These are phyloP conservation scores for Drosophila flavopinicola DNA, from an alignment of 2,888 invertebrate genomes.

Conservation along the genomic window DNA sequence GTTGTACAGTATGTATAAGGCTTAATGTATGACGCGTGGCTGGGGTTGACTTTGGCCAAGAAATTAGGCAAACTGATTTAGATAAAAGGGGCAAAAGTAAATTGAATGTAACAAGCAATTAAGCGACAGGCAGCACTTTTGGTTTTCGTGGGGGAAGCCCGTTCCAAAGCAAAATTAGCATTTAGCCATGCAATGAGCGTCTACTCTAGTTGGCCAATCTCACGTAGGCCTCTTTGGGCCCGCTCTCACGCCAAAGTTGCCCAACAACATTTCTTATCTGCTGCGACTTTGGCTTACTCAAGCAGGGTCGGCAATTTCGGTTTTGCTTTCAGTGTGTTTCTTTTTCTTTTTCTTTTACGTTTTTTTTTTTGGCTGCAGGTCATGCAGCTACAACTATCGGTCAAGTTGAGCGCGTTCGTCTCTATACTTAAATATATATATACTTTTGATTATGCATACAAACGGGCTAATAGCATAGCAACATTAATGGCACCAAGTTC, in stretches of 20 bases:
- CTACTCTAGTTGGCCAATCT: slow-evolving; percentile 24
- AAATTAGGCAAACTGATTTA: slow-evolving; percentile 13
- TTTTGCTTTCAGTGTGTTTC: slow-evolving; percentile 5
- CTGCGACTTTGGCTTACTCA: slow-evolving; percentile 46
- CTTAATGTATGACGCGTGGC: slow-evolving; percentile 60
- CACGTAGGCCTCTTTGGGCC: slow-evolving; percentile 51
- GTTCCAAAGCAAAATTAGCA: slow-evolving; percentile 27
- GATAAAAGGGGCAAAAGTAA: slow-evolving; percentile 15
- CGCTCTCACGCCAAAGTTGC: slow-evolving; percentile 25
- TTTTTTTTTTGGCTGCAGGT: slow-evolving; percentile 54
- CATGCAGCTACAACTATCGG: slow-evolving; percentile 62
- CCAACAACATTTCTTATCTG: slow-evolving; percentile 20
- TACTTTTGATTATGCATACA: slow-evolving; percentile 12
- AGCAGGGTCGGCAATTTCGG: slow-evolving; percentile 37
- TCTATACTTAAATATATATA: slow-evolving; percentile 1
- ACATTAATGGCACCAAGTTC: slow-evolving; percentile 21
- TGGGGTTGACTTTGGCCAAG: slow-evolving; percentile 16
- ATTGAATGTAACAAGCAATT: slow-evolving; percentile 17
- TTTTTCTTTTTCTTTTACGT: too few species aligned
- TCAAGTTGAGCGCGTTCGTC: slow-evolving; percentile 67
- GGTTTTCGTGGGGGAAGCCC: slow-evolving; percentile 19
- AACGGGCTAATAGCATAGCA: slow-evolving; percentile 37
- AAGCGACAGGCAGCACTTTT: background rate
- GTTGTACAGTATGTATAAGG: slow-evolving; percentile 15
- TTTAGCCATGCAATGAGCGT: slow-evolving; percentile 20